A percentile compares a stretch with the other conserved stretches of the same genome.
phyloP scores from a whole-genome alignment of 2,888 invertebrate species.

The Chirona hameri region DNA sequence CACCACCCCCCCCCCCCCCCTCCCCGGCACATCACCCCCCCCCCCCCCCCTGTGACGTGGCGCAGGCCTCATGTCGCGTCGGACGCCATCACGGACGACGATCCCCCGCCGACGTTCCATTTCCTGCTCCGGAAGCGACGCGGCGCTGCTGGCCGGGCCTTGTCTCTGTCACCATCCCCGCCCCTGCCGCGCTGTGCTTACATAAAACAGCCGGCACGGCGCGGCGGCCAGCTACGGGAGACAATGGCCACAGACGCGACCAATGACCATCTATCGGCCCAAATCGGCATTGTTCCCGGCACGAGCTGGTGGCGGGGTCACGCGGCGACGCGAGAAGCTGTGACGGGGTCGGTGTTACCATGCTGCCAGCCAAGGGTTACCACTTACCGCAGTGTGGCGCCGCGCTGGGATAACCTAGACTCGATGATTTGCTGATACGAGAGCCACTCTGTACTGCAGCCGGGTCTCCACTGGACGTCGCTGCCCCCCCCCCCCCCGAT shows the following conservation, averaged over 20 bases:
- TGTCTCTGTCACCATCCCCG: neutral
- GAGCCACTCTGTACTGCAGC: too few species aligned
- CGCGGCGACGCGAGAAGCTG: neutral
- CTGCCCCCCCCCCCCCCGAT: too few species aligned
- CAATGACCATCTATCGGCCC: neutral
- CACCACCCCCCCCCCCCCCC: too few species aligned
- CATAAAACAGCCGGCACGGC: neutral
- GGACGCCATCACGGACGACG: neutral
- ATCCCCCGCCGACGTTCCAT: neutral
- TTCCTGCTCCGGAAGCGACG: neutral
- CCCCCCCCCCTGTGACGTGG: neutral
- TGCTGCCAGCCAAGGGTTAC: too few species aligned
- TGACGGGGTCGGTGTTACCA: neutral
- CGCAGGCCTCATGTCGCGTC: neutral
- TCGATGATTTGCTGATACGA: too few species aligned
- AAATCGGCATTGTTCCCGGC: neutral
- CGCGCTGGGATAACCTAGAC: too few species aligned
- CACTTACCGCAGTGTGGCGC: too few species aligned
- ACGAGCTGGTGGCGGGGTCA: neutral
- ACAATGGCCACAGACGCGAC: neutral
- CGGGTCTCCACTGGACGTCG: too few species aligned
- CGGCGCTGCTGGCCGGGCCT: neutral
- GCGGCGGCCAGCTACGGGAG: neutral
- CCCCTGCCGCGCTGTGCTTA: neutral
- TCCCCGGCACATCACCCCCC: too few species aligned